Percentiles rank a stretch among this genome's conserved stretches.
Evolutionary conservation across 2,888 invertebrate genomes (phyloP).

Genomic region (Tribolium freemani): DNA sequence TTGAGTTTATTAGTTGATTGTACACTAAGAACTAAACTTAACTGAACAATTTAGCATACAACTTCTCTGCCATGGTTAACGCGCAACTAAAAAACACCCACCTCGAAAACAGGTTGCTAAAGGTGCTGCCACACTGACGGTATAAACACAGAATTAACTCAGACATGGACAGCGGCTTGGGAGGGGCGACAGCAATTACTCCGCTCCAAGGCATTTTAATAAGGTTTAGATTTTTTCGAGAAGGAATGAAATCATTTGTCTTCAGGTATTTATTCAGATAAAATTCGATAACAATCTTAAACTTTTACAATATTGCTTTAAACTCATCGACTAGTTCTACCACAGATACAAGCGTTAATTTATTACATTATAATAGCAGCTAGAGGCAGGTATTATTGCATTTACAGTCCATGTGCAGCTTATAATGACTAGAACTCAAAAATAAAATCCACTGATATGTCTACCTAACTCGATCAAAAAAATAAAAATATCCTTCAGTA

Average conservation of each 20-base stretch:
- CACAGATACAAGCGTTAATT: slow-evolving; percentile 45
- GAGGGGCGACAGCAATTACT: slow-evolving; percentile 11
- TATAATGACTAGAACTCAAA: slow-evolving; percentile 40
- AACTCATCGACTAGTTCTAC: slow-evolving; percentile 55
- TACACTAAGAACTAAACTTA: slow-evolving; percentile 40
- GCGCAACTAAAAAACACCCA: slow-evolving; percentile 46
- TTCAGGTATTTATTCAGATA: slow-evolving; percentile 24
- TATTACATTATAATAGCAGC: slow-evolving; percentile 24
- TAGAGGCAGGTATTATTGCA: slow-evolving; percentile 42
- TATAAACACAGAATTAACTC: slow-evolving; percentile 23
- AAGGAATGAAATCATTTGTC: too few species aligned
- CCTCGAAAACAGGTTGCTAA: slow-evolving; percentile 46
- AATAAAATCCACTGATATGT: slow-evolving; percentile 39
- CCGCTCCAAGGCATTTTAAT: neutral
- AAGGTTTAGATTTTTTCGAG: too few species aligned
- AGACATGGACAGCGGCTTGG: slow-evolving; percentile 15
- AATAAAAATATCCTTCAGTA: slow-evolving; percentile 2
- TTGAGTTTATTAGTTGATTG: slow-evolving; percentile 44
- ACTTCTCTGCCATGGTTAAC: slow-evolving; percentile 43
- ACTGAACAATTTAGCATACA: slow-evolving; percentile 37
- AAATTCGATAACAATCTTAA: slow-evolving; percentile 49
- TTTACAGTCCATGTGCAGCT: slow-evolving; percentile 31
- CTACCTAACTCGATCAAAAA: slow-evolving; percentile 21
- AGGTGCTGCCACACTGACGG: slow-evolving; percentile 44
- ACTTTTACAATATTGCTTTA: slow-evolving; percentile 56